These are phyloP conservation scores for Myiothlypis chrysogaster DNA, from an alignment of 2,797 vertebrate genomes.

Conservation along the genomic window DNA sequence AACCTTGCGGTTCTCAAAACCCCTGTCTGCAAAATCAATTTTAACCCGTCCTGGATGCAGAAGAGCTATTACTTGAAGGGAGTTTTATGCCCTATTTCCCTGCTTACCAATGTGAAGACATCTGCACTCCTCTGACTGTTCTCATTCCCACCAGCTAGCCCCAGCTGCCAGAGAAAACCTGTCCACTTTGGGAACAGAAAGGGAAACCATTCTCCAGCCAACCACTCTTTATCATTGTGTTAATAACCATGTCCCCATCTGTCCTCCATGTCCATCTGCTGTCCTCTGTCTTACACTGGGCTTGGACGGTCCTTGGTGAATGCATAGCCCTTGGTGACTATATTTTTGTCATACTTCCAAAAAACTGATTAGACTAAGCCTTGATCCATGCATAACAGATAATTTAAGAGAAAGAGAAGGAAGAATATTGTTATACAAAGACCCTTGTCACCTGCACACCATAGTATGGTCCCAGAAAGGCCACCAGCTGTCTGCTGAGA, in stretches of 20 bases:
- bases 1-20: neutral
- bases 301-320: neutral
- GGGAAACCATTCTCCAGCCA: neutral
- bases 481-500: neutral
- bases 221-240: neutral
- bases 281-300: neutral
- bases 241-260: neutral
- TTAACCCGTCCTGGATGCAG: neutral
- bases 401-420: neutral
- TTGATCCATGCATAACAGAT: neutral
- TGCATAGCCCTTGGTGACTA: neutral
- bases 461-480: neutral
- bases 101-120: constrained; percentile 8
- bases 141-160: neutral
- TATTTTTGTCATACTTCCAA: neutral
- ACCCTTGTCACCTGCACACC: fast-evolving
- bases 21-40: neutral
- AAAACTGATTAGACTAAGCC: neutral
- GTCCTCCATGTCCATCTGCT: neutral
- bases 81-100: constrained; percentile 3
- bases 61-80: neutral
- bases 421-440: neutral
- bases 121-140: neutral
- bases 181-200: neutral
- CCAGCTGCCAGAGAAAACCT: constrained; percentile 25